Base-by-base conservation (phyloP, 2,888 invertebrate genomes). In the Acleris holmiana region DNA sequence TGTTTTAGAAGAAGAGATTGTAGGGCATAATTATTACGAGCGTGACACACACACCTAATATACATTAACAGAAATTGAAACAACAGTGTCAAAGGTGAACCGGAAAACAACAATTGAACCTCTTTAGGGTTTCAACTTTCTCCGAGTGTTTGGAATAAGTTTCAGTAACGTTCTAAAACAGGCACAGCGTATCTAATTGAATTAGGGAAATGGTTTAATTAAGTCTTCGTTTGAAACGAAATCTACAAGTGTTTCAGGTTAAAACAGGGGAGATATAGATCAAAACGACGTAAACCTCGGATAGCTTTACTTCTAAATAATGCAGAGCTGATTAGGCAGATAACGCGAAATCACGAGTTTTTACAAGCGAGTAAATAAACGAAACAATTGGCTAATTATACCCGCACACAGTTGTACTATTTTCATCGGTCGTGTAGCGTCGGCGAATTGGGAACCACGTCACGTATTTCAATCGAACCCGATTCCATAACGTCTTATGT, bases 401-500 rank as follows among this genome's bases (percentile, higher is more conserved):
- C 71, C 68, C 74, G 70, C 72, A 75, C 73, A 73, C 66, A 66
- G 59, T 57, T 62, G 71, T 73, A 75, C 75, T 78, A 77, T 77
- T 79, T 77, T 75, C 57, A 53, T 66, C 56, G 56, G 56, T 44
- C 46, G 57, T 50, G 29, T 46, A 50, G 60, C 46, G 62, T 71
- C 67, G 72, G 65, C 68, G 72, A 78, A 79, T 84, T 75, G 73
- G 75, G 66, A 86, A 73, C 79, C 83, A 71, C 71, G 78, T 82
- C 88, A 88, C 89, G 88, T 88, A 86, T 84, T 86, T 88, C 86
- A 89, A 89, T 90, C 79, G 83, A 81, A 79, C 80, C 75, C 79
- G 80, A 77, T 61, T 78, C 78, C 78, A 80, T 79, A 50, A 61
- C 35, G 13, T 35, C 35, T 35, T 10, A 4, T 10, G 35, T 35